Base-by-base conservation (phyloP, 2,797 vertebrate genomes). In the Rhodeus uyekii region DNA sequence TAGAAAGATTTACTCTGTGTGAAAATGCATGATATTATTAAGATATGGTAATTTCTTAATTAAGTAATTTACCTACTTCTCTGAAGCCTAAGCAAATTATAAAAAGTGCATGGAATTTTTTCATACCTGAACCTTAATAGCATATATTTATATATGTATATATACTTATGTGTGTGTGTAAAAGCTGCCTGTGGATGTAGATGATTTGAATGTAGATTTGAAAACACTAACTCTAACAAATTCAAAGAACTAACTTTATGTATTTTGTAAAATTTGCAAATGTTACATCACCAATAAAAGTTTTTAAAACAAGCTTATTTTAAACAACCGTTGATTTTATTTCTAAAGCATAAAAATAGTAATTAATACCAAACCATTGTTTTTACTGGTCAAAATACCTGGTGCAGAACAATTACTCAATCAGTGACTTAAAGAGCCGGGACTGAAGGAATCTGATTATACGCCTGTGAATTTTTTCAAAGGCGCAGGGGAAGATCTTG, bases 401-500 rank as follows among this genome's bases (percentile, higher is more conserved):
- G 29, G 19, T 73, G 10, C 44, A 48, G 5, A 48, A 71, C 8
- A 71, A 10, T 73, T 24, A n/a, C 69, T 36, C 10, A n/a, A n/a
- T 58, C 22, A 36, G 9, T 55, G n/a, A 24, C 4, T 24, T 50
- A 24, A 36, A 36, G 24, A 55, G 19, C 13, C 36, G 0, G 18
- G 13, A 55, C 34, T 55, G 71, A 74, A 55, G 22, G 22, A 74
- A 22, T 74, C n/a, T 58, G 69, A 50, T 36, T 50, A 32, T 14
- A 55, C 53, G 38, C 22, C 18, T 48, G 12, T 36, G 34, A 50
- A 76, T 63, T 81, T 86, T 36, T 36, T 58, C 14, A 64, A 34
- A 44, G 42, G 32, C 39, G 38, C 18, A 44, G 27, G 19, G n/a
- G 5, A 38, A 55, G 46, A 53, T 44, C 50, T 60, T 65, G 69